phyloP scores from a whole-genome alignment of 1,140 invertebrate species.

The Drosophila sechellia region DNA sequence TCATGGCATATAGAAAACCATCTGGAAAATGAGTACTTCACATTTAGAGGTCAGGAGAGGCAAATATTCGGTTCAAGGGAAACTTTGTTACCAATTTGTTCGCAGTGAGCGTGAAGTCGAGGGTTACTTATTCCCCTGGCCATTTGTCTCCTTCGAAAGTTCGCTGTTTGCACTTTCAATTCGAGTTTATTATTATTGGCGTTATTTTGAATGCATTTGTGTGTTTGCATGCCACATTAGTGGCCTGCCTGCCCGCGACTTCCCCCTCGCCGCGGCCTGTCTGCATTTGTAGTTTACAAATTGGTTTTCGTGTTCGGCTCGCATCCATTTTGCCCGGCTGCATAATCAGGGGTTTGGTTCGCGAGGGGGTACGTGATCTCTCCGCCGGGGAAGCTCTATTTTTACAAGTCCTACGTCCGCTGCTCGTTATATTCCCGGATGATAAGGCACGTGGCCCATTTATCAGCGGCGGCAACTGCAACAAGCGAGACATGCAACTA shows the following conservation, averaged over 20 bases:
- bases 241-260: conserved; percentile 60
- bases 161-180: conserved; percentile 70
- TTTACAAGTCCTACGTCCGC: conserved; percentile 54
- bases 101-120: conserved; percentile 7
- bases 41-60: not conserved
- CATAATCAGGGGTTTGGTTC: conserved; percentile 67
- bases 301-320: conserved; percentile 77
- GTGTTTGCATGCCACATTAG: conserved; percentile 70
- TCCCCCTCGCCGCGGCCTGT: conserved; percentile 10
- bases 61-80: not conserved
- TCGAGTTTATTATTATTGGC: conserved; percentile 63
- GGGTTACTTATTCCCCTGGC: not conserved
- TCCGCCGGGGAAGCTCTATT: conserved; percentile 45
- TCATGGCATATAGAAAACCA: too few species aligned
- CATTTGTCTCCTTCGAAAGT: conserved; percentile 24
- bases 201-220: conserved; percentile 72
- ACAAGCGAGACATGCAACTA: conserved; percentile 71
- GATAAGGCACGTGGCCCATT: conserved; percentile 83
- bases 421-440: conserved; percentile 64
- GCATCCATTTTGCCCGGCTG: conserved; percentile 74
- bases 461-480: conserved; percentile 67
- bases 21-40: not conserved
- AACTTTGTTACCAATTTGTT: too few species aligned
- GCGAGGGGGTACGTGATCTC: conserved; percentile 51
- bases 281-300: conserved; percentile 80